These are phyloP conservation scores for Gymnocypris eckloni DNA, from an alignment of 2,797 vertebrate genomes.

Conservation along the genomic window DNA sequence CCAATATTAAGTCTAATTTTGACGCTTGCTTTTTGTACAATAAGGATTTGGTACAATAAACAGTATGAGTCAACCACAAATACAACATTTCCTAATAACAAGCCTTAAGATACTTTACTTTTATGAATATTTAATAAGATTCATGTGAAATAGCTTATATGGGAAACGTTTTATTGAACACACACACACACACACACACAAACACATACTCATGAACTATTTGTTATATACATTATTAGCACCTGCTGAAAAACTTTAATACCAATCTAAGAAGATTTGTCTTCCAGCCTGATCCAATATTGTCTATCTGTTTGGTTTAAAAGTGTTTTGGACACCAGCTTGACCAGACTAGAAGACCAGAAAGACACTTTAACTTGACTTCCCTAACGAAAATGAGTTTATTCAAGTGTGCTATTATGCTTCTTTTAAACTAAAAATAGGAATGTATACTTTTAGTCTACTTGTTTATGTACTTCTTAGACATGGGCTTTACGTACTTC, in stretches of 20 bases:
- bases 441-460: too few species aligned
- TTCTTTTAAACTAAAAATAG: too few species aligned
- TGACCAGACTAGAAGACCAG: neutral
- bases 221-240: neutral
- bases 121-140: conserved; percentile 30
- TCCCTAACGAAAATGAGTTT: too few species aligned
- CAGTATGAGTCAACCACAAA: conserved; percentile 8
- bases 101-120: conserved; percentile 8
- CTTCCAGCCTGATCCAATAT: neutral
- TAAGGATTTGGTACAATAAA: conserved; percentile 14
- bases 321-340: neutral
- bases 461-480: too few species aligned
- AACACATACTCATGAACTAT: neutral
- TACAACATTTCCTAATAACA: neutral
- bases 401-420: too few species aligned
- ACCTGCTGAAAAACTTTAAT: neutral
- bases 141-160: neutral
- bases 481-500: too few species aligned
- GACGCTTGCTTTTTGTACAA: conserved; percentile 10
- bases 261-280: neutral
- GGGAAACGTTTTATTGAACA: neutral
- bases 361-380: neutral
- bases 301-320: neutral
- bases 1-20: neutral
- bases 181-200: neutral